These are phyloP conservation scores for Phthorimaea operculella DNA, from an alignment of 1,140 invertebrate species.

Conservation along the genomic window DNA sequence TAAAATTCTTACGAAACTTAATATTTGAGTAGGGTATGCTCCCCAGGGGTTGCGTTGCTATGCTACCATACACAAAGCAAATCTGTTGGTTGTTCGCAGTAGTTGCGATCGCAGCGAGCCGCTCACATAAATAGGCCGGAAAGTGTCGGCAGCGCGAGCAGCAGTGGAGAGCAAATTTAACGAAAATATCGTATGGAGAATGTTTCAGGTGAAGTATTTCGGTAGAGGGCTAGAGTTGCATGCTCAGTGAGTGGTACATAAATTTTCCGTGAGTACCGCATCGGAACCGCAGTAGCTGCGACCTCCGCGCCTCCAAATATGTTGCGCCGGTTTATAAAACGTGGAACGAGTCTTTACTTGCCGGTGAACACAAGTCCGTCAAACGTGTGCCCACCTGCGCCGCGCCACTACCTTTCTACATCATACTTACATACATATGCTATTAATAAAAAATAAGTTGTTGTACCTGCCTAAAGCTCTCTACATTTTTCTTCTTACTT, in stretches of 20 bases:
- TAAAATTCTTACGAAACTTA: constrained; percentile 64
- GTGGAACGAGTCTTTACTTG: constrained; percentile 18
- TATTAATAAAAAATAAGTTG: not conserved
- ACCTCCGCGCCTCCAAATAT: constrained; percentile 43
- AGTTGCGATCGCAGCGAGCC: constrained; percentile 39
- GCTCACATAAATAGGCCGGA: constrained; percentile 10
- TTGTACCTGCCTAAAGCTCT: too few species aligned
- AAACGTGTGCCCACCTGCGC: not conserved
- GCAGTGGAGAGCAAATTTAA: constrained; percentile 36
- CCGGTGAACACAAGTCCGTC: not conserved
- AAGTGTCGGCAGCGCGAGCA: constrained; percentile 8
- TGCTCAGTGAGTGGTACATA: constrained; percentile 56
- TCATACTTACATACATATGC: not conserved
- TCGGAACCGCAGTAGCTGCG: constrained; percentile 54
- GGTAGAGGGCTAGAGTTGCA: constrained; percentile 43
- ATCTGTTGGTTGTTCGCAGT: constrained; percentile 35
- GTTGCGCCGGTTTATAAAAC: constrained; percentile 50
- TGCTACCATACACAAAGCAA: constrained; percentile 26
- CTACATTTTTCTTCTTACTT: too few species aligned
- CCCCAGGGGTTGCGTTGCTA: constrained; percentile 29
- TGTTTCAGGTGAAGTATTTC: constrained; percentile 28
- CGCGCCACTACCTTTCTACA: not conserved
- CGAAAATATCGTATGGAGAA: constrained; percentile 27
- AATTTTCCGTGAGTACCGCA: constrained; percentile 58
- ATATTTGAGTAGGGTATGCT: constrained; percentile 52